These are phyloP conservation scores for Oryzias celebensis DNA, from an alignment of 2,113 vertebrate species.

Conservation along the genomic window DNA sequence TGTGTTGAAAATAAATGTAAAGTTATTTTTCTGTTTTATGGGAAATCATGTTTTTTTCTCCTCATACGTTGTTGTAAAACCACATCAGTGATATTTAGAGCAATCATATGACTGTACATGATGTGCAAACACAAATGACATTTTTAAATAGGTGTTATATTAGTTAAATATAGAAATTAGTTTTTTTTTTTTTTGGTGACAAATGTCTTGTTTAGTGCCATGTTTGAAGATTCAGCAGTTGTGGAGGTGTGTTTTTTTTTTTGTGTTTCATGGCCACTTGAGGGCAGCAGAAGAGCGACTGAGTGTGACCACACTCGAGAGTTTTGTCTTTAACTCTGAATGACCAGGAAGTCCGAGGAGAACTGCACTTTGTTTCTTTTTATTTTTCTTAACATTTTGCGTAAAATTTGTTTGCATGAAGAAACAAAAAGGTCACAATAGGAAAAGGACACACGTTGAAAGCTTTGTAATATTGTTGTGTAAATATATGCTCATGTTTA, in stretches of 20 bases:
- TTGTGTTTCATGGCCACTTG: conserved; percentile 39
- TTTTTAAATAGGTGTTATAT: conserved; percentile 29
- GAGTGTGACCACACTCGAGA: not conserved
- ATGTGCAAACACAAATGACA: conserved; percentile 22
- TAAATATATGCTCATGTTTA: conserved; percentile 70
- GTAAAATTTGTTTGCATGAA: conserved; percentile 69
- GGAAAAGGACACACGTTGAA: conserved; percentile 48
- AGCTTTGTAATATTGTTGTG: conserved; percentile 72
- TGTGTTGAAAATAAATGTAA: not conserved
- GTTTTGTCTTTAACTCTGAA: conserved; percentile 4
- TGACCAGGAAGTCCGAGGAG: conserved; percentile 17
- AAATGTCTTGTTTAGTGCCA: conserved; percentile 43
- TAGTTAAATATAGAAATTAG: conserved; percentile 65
- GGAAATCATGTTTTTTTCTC: not conserved
- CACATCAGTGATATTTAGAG: conserved; percentile 1
- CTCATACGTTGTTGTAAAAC: conserved; percentile 4
- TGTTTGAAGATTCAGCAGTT: conserved; percentile 24
- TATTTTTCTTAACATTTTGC: conserved; percentile 41
- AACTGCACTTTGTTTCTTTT: conserved; percentile 38
- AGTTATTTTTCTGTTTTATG: not conserved
- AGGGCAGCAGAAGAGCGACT: conserved; percentile 31
- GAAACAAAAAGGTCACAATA: conserved; percentile 45
- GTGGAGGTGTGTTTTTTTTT: not conserved
- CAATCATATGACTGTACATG: conserved; percentile 24
- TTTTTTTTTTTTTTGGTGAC: conserved; percentile 60